Conservation (phyloP, 2,797 vertebrate species). For the Notoglanidium macrostoma region DNA sequence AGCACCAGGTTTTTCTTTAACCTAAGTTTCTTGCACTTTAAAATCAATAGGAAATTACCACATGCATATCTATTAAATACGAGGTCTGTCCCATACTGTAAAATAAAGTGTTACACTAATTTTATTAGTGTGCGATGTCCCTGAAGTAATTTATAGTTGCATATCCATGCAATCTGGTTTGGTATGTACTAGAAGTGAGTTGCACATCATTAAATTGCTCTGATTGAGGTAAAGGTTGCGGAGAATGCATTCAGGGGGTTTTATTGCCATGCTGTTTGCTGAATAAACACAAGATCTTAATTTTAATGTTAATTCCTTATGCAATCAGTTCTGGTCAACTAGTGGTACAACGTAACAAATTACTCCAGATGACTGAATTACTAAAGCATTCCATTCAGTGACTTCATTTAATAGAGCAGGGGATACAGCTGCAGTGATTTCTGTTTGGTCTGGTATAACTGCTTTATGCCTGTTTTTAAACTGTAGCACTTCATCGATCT, state of each 20-base stretch:
- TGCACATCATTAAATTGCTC: background rate
- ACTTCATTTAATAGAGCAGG: background rate
- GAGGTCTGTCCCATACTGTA: background rate
- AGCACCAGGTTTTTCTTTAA: background rate
- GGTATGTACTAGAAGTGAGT: background rate
- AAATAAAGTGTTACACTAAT: background rate
- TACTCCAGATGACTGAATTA: background rate
- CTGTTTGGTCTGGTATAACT: conserved; percentile 36
- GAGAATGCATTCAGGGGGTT: background rate
- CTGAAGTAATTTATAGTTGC: background rate
- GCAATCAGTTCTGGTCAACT: background rate
- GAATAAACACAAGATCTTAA: background rate
- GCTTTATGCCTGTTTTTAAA: conserved; percentile 41
- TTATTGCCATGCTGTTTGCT: background rate
- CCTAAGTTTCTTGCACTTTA: background rate
- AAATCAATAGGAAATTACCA: background rate
- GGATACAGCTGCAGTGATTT: background rate
- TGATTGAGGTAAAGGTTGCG: background rate
- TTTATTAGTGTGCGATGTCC: background rate
- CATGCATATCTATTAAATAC: background rate
- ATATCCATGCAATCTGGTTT: background rate
- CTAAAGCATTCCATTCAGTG: background rate
- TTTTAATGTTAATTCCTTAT: background rate
- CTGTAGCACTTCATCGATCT: conserved; percentile 41
- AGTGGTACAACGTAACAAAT: background rate